Evolutionary conservation across 64 coral and sea anemone species (phyloP).

Genomic region (Pocillopora damicornis): DNA sequence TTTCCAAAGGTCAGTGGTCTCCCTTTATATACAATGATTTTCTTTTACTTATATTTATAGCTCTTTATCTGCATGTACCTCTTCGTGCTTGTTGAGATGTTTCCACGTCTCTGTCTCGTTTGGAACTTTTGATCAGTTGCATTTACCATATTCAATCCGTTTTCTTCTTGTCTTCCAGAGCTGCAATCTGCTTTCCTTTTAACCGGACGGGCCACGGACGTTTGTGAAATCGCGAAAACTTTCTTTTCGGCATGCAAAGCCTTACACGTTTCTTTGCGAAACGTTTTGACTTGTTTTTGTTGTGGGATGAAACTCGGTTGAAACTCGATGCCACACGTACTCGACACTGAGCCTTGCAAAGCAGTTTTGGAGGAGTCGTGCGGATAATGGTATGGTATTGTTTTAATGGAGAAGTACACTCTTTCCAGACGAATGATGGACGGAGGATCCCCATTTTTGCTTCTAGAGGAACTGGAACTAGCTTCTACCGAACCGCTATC

Average conservation of each 20-base stretch:
- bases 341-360: background rate
- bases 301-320: background rate
- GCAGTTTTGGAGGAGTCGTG: background rate
- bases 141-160: background rate
- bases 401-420: background rate
- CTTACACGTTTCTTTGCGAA: background rate
- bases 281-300: background rate
- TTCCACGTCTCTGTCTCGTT: background rate
- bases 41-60: too few relatives aligned
- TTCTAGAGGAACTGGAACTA: background rate
- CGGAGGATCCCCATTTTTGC: background rate
- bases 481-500: background rate
- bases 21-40: too few relatives aligned
- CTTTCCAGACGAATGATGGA: background rate
- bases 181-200: background rate
- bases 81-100: too few relatives aligned
- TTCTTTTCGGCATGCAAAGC: background rate
- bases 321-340: background rate
- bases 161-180: background rate
- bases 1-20: too few relatives aligned
- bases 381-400: background rate
- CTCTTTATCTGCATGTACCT: too few relatives aligned
- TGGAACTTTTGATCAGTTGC: background rate
- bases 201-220: too few relatives aligned
- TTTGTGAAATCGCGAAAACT: background rate